phyloP scores from a whole-genome alignment of 1,140 invertebrate genomes.

The Cyphomyrmex costatus region DNA sequence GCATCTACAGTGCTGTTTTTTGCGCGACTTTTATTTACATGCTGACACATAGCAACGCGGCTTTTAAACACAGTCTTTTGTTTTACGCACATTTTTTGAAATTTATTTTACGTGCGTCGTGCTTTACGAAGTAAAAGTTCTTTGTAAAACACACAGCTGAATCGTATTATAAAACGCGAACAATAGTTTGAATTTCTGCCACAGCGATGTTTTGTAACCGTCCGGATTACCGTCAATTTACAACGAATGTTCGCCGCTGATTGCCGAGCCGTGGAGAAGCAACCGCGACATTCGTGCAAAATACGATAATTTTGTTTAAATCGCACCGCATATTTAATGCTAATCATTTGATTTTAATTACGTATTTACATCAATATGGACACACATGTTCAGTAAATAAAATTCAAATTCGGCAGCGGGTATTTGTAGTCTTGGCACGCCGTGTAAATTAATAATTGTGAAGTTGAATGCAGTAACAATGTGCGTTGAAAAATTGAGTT shows the following conservation, averaged over 20 bases:
- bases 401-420: constrained; percentile 27
- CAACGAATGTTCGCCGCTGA: constrained; percentile 44
- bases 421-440: constrained; percentile 2
- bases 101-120: constrained; percentile 22
- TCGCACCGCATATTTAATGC: constrained; percentile 49
- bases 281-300: constrained; percentile 47
- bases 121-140: constrained; percentile 21
- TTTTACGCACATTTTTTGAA: constrained; percentile 17
- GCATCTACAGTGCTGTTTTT: background rate
- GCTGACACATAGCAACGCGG: background rate
- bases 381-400: background rate
- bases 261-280: constrained; percentile 28
- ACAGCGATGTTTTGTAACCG: constrained; percentile 36
- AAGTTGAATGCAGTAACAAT: background rate
- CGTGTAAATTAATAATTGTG: constrained; percentile 2
- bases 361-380: constrained; percentile 26
- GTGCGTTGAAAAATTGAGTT: background rate
- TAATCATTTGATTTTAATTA: constrained; percentile 61
- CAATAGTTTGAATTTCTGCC: constrained; percentile 44
- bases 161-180: constrained; percentile 24
- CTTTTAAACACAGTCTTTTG: constrained; percentile 21
- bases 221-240: constrained; percentile 53
- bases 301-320: constrained; percentile 61
- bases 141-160: background rate
- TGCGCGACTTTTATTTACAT: constrained; percentile 30